Evolutionary conservation across 2,888 invertebrate genomes (phyloP).

Genomic region (Atherix ibis): DNA sequence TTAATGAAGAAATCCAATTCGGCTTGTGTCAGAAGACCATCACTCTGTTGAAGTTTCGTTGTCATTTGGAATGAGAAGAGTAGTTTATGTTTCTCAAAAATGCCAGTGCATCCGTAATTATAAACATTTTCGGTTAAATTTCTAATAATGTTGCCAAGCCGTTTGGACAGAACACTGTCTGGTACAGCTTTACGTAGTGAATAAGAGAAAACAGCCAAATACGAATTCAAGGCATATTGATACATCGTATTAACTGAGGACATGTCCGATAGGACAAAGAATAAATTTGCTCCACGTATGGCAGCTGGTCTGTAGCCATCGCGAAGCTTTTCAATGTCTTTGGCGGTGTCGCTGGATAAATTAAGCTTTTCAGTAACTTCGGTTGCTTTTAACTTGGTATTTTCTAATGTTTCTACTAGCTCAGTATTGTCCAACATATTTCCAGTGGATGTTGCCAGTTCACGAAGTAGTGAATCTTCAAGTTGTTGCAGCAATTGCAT

Average conservation of each 20-base stretch:
- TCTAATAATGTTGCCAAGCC: conserved; percentile 66
- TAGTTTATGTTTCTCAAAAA: conserved; percentile 82
- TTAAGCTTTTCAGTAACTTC: conserved; percentile 70
- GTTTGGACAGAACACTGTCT: conserved; percentile 55
- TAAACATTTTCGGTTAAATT: conserved; percentile 78
- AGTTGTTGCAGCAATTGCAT: conserved; percentile 67
- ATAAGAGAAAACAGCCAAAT: conserved; percentile 67
- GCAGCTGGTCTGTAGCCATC: conserved; percentile 78
- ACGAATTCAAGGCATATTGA: conserved; percentile 75
- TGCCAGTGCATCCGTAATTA: conserved; percentile 81
- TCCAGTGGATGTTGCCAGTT: conserved; percentile 72
- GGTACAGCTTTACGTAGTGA: conserved; percentile 71
- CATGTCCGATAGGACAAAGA: conserved; percentile 84
- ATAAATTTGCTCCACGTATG: conserved; percentile 72
- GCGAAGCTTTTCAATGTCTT: conserved; percentile 65
- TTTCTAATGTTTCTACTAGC: conserved; percentile 69
- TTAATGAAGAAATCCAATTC: conserved; percentile 87
- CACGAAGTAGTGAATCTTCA: conserved; percentile 70
- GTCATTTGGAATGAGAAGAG: conserved; percentile 85
- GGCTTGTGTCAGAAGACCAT: conserved; percentile 42
- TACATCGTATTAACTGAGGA: conserved; percentile 81
- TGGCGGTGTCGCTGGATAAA: conserved; percentile 57
- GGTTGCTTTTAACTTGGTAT: conserved; percentile 71
- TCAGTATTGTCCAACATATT: conserved; percentile 89
- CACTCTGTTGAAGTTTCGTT: conserved; percentile 61